A percentile compares a stretch with the other conserved stretches of the same genome.
Evolutionary conservation across 2,888 invertebrate genomes (phyloP).

Genomic region (Synergus umbraculus): DNA sequence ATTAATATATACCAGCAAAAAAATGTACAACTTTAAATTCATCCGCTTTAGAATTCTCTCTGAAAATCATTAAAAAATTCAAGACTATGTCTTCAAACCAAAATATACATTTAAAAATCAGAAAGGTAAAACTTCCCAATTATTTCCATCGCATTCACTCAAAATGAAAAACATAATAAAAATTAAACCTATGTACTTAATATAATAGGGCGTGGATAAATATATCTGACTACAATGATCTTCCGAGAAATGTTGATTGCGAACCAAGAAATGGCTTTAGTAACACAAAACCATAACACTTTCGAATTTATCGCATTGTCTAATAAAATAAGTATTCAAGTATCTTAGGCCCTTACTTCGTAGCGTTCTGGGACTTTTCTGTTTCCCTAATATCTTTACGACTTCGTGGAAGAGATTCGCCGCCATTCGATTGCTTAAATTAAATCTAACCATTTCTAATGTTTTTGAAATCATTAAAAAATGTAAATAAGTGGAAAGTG

Average conservation of each 20-base stretch:
- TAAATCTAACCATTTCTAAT: slow-evolving; percentile 61
- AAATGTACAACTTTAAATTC: background rate
- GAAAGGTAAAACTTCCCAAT: background rate
- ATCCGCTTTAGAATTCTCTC: background rate
- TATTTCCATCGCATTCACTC: background rate
- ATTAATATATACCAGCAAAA: background rate
- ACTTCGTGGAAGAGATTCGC: slow-evolving; percentile 71
- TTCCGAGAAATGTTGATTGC: background rate
- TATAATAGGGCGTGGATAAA: background rate
- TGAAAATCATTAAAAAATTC: background rate
- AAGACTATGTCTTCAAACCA: background rate
- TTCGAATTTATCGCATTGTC: background rate
- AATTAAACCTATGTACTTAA: background rate
- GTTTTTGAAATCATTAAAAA: slow-evolving; percentile 61
- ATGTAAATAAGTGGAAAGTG: slow-evolving; percentile 58
- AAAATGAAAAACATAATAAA: background rate
- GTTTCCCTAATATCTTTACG: slow-evolving; percentile 46
- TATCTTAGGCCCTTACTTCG: slow-evolving; percentile 23
- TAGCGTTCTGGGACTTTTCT: slow-evolving; percentile 14
- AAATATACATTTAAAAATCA: slow-evolving; percentile 12
- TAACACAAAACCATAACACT: background rate
- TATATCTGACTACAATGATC: background rate
- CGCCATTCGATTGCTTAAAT: slow-evolving; percentile 66
- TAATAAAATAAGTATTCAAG: slow-evolving; percentile 21
- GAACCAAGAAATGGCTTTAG: background rate